A percentile compares a stretch with the other conserved stretches of the same genome.
These are phyloP conservation scores for Perodicticus potto DNA, from an alignment of 2,797 vertebrate genomes.

Conservation along the genomic window DNA sequence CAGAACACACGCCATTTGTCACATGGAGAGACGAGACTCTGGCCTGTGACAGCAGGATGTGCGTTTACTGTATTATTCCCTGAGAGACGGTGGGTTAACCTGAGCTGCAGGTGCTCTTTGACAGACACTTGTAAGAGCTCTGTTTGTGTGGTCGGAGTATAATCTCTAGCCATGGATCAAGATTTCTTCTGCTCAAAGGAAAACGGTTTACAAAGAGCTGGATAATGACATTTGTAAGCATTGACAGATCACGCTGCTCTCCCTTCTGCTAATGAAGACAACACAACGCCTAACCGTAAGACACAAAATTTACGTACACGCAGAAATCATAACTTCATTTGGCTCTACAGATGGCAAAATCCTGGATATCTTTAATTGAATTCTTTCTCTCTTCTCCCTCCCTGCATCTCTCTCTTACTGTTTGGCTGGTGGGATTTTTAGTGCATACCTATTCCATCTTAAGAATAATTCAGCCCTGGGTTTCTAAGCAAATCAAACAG, in stretches of 20 bases:
- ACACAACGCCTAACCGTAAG: neutral
- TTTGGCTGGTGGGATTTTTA: neutral
- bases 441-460: neutral
- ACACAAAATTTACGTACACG: neutral
- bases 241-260: neutral
- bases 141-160: neutral
- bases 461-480: neutral
- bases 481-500: neutral
- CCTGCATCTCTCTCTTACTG: neutral
- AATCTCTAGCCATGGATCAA: neutral
- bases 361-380: neutral
- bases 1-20: neutral
- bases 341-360: neutral
- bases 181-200: conserved; percentile 16
- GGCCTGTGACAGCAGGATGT: neutral
- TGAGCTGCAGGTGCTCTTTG: neutral
- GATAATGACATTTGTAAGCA: neutral
- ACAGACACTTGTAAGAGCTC: neutral
- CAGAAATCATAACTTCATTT: neutral
- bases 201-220: conserved; percentile 40
- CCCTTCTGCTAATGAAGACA: neutral
- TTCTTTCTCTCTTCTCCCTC: neutral
- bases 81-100: neutral
- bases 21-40: neutral
- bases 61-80: neutral